Evolutionary conservation across 2,113 vertebrate species (phyloP), one percentile per base, ranked within the genome.

Genomic region (Epinephelus lanceolatus): DNA sequence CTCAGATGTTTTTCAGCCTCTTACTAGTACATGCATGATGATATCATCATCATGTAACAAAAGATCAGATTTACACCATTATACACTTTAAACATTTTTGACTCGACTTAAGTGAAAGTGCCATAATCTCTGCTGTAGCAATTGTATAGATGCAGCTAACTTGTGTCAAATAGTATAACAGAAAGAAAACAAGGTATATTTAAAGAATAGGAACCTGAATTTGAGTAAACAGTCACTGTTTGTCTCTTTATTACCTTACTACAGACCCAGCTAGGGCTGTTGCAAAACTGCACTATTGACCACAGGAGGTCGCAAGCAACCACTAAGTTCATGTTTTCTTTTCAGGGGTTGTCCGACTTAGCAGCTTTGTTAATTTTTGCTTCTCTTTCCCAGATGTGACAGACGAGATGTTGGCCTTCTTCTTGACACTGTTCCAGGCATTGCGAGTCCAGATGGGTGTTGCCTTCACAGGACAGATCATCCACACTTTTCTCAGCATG

Each of bases 401-500:
- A 0, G 98, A 99, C 81, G 97, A 98, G 93, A 99, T 99, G 97
- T 93, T 99, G 91, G 98, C 97, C 90, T 99, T 99, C 95, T 99
- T 99, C 96, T 96, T 99, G 88, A 99, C 97, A 2, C 94, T 99
- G 57, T 99, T 99, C 92, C 98, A 99, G 94, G 97, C 97, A 13
- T 94, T 99, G 90, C 93, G 98, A 92, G 98, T 99, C 33, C 98
- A 99, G 94, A 99, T 99, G 98, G 98, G 98, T 0, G 98, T 98
- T 68, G 95, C 97, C 80, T 99, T 99, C 94, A 99, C 98, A 0
- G 98, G 98, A 86, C 98, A 99, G 91, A 97, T 99, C 88, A 99
- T 99, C 85, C 98, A 99, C 93, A 99, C 98, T 66, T 99, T 99
- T 92, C 96, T 99, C 81, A 98, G 97, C 91, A 98, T 99, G 98